Base-by-base conservation (phyloP, 2,888 invertebrate genomes). In the Galerucella calmariensis region DNA sequence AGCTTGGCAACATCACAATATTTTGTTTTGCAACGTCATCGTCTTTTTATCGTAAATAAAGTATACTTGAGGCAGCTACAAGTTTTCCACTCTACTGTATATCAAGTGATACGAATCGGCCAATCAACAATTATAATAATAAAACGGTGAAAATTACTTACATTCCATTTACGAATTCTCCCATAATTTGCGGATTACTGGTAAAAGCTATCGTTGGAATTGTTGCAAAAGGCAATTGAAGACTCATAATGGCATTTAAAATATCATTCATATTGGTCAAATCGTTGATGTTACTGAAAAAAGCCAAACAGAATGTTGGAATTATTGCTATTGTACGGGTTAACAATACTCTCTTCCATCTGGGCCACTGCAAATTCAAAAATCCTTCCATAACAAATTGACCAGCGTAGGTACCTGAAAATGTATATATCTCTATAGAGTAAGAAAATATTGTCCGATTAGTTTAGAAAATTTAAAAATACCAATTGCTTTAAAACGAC, bases 321-420 rank as follows among this genome's bases (percentile, higher is more conserved):
- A 92, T 86, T 78, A 97, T 96, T 41, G 97, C 97, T 80, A 97
- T 94, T 8, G 92, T 90, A 80, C 97, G 90, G 0, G 97, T 97
- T 80, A 97, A 90, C 9, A 82, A 88, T 0, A 97, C 95, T 84
- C 97, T 88, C 87, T 94, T 94, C 97, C 96, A 97, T 56, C 95
- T 90, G 0, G 94, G 91, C 96, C 96, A 96, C 82, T 92, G 92
- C 16, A 96, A 88, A 84, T 95, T 94, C 24, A 96, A 87, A 84
- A 96, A 96, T 12, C 96, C 96, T 90, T 95, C 95, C 95, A 95
- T 95, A 0, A 94, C 93, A 86, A 95, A 95, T 85, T 95, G 95
- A 1, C 95, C 95, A n/a, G 95, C 93, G 85, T 95, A 95, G 0
- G 95, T 95, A 56, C 86, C 86, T 86, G 44, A 59, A 77, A 78